These are phyloP conservation scores for Cataglyphis cursor DNA, from an alignment of 2,888 invertebrate species.

Conservation along the genomic window DNA sequence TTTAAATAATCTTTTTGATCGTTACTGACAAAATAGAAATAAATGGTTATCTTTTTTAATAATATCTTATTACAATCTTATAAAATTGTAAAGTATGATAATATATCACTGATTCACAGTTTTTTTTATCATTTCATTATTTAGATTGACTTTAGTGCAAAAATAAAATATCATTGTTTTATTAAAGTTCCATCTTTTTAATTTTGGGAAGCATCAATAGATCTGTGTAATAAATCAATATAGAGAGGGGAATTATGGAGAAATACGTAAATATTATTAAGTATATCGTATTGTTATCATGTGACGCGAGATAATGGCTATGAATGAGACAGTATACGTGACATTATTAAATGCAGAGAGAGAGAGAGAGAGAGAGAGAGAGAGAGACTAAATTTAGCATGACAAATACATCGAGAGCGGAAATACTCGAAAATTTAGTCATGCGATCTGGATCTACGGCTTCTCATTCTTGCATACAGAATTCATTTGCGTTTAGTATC, in stretches of 20 bases:
- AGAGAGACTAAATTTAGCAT: conserved; percentile 28
- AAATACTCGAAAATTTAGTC: conserved; percentile 49
- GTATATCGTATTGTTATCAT: neutral
- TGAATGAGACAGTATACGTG: conserved; percentile 25
- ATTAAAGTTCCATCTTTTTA: neutral
- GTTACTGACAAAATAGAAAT: no score
- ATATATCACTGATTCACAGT: no score
- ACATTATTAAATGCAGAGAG: conserved; percentile 26
- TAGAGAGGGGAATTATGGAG: neutral
- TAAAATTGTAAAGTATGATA: no score
- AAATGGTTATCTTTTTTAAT: no score
- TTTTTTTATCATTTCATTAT: no score
- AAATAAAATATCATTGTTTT: neutral
- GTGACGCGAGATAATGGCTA: neutral
- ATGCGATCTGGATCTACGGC: conserved; percentile 19
- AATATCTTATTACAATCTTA: no score
- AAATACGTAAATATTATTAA: conserved; percentile 42
- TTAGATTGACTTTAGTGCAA: no score
- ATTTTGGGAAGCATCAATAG: conserved; percentile 11
- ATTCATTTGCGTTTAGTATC: conserved; percentile 18
- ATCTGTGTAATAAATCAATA: conserved; percentile 16
- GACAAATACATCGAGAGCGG: neutral
- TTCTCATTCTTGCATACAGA: conserved; percentile 29
- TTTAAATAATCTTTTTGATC: no score
- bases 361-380: no score